phyloP scores from a whole-genome alignment of 2,888 invertebrate genomes.

The Cancer borealis region DNA sequence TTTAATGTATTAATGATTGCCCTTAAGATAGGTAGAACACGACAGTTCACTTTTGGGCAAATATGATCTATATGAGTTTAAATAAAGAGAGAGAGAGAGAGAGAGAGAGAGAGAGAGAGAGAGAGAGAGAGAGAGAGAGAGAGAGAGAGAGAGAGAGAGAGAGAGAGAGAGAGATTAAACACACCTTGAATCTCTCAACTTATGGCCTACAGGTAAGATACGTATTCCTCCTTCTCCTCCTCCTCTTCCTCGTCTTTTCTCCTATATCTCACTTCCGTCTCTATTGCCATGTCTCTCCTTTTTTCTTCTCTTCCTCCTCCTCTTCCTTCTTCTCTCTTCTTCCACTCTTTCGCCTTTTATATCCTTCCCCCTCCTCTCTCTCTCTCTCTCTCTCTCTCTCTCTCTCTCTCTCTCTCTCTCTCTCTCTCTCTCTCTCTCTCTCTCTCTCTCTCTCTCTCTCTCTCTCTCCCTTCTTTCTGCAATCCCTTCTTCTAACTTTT shows the following conservation, averaged over 20 bases:
- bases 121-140: too few relatives aligned
- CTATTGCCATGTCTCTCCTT: background rate
- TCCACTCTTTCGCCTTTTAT: background rate
- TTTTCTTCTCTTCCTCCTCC: background rate
- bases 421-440: background rate
- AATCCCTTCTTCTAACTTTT: too few relatives aligned
- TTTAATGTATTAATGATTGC: too few relatives aligned
- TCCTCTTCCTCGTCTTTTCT: background rate
- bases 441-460: background rate
- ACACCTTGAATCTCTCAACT: slow-evolving; percentile 25
- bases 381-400: too few relatives aligned
- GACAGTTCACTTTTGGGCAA: too few relatives aligned
- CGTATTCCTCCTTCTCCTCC: background rate
- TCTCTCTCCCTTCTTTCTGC: background rate
- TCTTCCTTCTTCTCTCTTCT: background rate
- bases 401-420: too few relatives aligned
- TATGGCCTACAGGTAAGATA: background rate
- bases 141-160: too few relatives aligned
- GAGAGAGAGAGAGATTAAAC: background rate
- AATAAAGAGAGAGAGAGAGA: too few relatives aligned
- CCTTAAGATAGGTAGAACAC: too few relatives aligned
- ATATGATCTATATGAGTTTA: too few relatives aligned
- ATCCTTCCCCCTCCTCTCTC: background rate
- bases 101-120: too few relatives aligned
- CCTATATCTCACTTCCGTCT: background rate